Conservation (phyloP, 2,888 invertebrate species). For the Drosophila eohydei region DNA sequence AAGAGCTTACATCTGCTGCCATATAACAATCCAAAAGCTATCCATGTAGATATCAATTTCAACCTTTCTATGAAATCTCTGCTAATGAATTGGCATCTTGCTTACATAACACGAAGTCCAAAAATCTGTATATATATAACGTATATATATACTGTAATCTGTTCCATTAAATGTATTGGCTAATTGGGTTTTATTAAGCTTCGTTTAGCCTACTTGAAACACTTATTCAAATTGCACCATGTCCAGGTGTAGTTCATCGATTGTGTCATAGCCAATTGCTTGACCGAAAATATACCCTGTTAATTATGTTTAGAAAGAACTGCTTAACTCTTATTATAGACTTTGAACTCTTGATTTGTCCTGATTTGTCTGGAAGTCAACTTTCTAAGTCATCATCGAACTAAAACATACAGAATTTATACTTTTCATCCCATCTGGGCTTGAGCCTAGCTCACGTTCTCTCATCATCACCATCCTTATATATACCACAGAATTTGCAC, state of each 20-base stretch:
- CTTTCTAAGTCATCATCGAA: no score
- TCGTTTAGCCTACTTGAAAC: slow-evolving; percentile 26
- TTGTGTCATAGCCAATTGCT: no score
- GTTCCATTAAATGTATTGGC: slow-evolving; percentile 8
- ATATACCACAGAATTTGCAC: no score
- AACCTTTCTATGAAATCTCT: background rate
- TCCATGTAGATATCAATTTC: slow-evolving; percentile 19
- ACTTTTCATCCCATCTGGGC: no score
- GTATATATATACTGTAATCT: background rate
- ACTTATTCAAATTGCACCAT: slow-evolving; percentile 56
- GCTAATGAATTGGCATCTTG: background rate
- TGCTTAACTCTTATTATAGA: no score
- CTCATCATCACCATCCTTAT: no score
- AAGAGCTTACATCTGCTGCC: background rate
- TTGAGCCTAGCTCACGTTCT: no score
- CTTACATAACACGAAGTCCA: background rate
- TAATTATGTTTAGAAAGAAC: no score
- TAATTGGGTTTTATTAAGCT: slow-evolving; percentile 39
- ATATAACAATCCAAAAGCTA: slow-evolving; percentile 28
- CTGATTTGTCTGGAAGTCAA: no score
- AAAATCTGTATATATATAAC: background rate
- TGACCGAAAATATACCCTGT: background rate
- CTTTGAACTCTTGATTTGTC: no score
- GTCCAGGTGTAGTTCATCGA: slow-evolving; percentile 1
- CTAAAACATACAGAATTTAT: no score